Conservation (phyloP, 2,888 invertebrate species). For the Cheilosia scutellata region DNA sequence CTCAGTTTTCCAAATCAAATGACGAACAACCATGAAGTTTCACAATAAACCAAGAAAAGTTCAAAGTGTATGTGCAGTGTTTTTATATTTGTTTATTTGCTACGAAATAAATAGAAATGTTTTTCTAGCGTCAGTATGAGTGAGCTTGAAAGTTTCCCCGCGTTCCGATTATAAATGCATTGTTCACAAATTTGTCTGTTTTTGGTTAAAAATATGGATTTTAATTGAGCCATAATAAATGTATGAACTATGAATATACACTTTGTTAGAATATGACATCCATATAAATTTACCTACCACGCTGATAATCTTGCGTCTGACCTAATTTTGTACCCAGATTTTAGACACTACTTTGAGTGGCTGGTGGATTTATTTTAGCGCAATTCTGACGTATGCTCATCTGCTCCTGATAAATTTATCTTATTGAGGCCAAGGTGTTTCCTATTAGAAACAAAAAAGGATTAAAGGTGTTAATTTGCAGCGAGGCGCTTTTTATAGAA, state of each 20-base stretch:
- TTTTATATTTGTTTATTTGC: conserved; percentile 71
- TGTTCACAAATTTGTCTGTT: neutral
- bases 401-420: conserved; percentile 1
- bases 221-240: neutral
- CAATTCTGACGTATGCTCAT: neutral
- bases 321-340: conserved; percentile 56
- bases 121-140: conserved; percentile 5
- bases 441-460: conserved; percentile 1
- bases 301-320: conserved; percentile 44
- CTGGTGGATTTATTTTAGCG: conserved; percentile 31
- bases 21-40: conserved; percentile 70
- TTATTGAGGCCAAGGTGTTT: conserved; percentile 21
- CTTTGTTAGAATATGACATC: neutral
- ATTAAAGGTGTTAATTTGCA: conserved; percentile 3
- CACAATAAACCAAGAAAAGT: conserved; percentile 76
- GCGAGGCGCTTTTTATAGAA: neutral
- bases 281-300: conserved; percentile 19
- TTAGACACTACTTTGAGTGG: conserved; percentile 13
- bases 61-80: conserved; percentile 74
- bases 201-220: conserved; percentile 4
- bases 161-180: conserved; percentile 28
- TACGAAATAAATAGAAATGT: conserved; percentile 50
- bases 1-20: conserved; percentile 40
- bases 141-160: conserved; percentile 14
- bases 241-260: neutral